Evolutionary conservation across 2,888 invertebrate species (phyloP), one percentile per base, ranked within the genome.

Genomic region (Cylindroiulus punctatus): DNA sequence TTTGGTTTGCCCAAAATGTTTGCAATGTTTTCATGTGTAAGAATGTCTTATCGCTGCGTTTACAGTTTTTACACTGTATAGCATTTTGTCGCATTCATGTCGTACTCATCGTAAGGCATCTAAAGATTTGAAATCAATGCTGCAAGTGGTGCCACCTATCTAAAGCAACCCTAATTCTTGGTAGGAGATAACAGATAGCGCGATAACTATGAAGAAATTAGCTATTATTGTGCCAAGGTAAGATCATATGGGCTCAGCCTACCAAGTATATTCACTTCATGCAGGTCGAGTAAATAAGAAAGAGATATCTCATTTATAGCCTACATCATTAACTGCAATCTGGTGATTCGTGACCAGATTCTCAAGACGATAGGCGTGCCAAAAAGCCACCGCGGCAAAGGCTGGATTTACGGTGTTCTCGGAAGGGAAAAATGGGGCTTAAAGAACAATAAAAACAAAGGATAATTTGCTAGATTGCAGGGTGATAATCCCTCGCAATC

Each of bases 321-420:
- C 47, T 14, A 47, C 47, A 47, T 47, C 47, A 47, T 47, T 47
- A 47, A 47, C 47, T 47, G 47, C 47, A 47, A 47, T 47, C 47
- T 47, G 47, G 47, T 47, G 47, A 47, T 47, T 47, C 47, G 47
- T 47, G 47, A 47, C 47, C 47, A 47, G 47, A 47, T 47, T 47
- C 47, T 47, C 47, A 47, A 47, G 47, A 47, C 47, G 47, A 47
- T 47, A 17, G 10, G 14, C 47, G 47, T 47, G 47, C 47, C 2
- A 14, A 47, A 47, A 47, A 17, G 14, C 17, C 17, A 47, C 5
- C 17, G 17, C 14, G 5, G 47, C 47, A 17, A 47, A 14, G 47
- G 5, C 14, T 47, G 47, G 47, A 47, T 47, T 47, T 47, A 47
- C 47, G 47, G 47, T 47, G 47, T 47, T 47, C 47, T 47, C 47